These are phyloP conservation scores for Drosophila rufa DNA, from an alignment of 1,140 invertebrate species.

Conservation along the genomic window DNA sequence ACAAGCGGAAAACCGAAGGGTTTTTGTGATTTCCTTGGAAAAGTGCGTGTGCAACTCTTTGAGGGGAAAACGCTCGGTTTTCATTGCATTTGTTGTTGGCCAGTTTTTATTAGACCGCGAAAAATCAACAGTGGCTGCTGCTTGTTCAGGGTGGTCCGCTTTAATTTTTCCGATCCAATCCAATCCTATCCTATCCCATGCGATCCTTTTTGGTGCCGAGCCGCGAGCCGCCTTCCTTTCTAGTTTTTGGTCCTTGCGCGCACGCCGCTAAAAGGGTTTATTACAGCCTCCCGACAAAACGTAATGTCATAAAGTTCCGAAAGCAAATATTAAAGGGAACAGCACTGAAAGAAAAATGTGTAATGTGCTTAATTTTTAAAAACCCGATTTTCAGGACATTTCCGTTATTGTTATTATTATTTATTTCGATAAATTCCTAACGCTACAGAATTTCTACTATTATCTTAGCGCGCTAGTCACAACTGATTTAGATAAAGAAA, in stretches of 20 bases:
- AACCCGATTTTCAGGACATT: background rate
- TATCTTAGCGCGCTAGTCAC: no score
- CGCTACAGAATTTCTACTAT: no score
- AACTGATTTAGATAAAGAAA: no score
- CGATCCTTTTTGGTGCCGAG: slow-evolving; percentile 5
- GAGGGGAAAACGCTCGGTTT: slow-evolving; percentile 39
- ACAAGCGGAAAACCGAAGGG: slow-evolving; percentile 59
- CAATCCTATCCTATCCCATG: slow-evolving; percentile 2
- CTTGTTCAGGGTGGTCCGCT: slow-evolving; percentile 60
- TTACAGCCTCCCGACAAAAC: slow-evolving; percentile 65
- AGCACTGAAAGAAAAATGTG: slow-evolving; percentile 4
- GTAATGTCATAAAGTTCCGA: slow-evolving; percentile 61
- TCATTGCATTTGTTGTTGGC: slow-evolving; percentile 28
- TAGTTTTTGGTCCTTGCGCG: slow-evolving; percentile 49
- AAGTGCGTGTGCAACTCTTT: slow-evolving; percentile 74
- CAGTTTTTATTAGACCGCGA: slow-evolving; percentile 80
- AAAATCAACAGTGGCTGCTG: slow-evolving; percentile 80
- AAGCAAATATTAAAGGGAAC: slow-evolving; percentile 36
- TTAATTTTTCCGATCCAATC: slow-evolving; percentile 16
- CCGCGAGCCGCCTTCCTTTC: slow-evolving; percentile 26
- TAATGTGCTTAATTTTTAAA: background rate
- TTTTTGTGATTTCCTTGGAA: slow-evolving; percentile 73
- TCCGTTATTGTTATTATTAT: no score
- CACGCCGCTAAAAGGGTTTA: slow-evolving; percentile 75
- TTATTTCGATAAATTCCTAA: no score